These are phyloP conservation scores for Ceratitis capitata DNA, from an alignment of 1,140 invertebrate species.

Conservation along the genomic window DNA sequence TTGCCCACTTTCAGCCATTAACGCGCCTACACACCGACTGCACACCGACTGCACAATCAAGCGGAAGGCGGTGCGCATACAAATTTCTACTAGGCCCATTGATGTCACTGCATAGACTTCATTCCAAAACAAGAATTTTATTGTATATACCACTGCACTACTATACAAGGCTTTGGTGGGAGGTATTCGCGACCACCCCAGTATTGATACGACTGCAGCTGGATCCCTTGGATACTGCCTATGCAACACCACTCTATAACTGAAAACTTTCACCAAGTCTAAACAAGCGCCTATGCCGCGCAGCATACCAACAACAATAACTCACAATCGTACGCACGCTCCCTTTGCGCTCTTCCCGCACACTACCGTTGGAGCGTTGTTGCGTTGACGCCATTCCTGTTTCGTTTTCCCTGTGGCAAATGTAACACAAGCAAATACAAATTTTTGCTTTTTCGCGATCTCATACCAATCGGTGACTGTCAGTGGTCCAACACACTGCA, in stretches of 20 bases:
- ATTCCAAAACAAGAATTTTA: neutral
- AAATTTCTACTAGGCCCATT: neutral
- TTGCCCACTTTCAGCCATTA: neutral
- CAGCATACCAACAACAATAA: neutral
- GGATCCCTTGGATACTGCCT: neutral
- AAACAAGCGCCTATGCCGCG: neutral
- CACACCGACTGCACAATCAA: neutral
- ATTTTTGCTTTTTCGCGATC: neutral
- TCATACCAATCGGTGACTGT: neutral
- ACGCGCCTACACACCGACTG: neutral
- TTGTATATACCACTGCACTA: neutral
- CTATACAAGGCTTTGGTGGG: neutral
- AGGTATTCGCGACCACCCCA: neutral
- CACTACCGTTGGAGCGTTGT: neutral
- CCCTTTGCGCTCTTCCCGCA: neutral
- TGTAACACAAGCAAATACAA: neutral
- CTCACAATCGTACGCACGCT: neutral
- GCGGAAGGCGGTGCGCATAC: neutral
- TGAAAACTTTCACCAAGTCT: constrained; percentile 25
- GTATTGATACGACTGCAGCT: neutral
- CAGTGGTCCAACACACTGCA: neutral
- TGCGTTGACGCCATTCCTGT: neutral
- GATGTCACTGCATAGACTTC: neutral
- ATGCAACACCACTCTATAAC: neutral
- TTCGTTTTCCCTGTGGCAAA: neutral